Conservation (phyloP, 30 jellyfish, hydroid and myxozoan genomes). For the Turritopsis dohrnii region DNA sequence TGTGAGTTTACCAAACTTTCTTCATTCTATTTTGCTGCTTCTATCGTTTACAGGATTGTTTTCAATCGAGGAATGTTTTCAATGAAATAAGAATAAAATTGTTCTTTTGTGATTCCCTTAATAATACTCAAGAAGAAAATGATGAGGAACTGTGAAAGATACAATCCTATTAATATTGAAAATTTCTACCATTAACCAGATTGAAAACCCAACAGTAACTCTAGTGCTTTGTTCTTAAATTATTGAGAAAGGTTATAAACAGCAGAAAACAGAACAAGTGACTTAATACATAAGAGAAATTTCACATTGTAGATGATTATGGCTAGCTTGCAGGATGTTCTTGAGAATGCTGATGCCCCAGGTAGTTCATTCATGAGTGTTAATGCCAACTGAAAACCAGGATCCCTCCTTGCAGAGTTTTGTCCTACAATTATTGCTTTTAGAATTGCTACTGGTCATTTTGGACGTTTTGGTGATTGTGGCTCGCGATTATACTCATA, state of each 20-base stretch:
- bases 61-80: not conserved
- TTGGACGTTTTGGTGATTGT: conserved; percentile 65
- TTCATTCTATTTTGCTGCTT: not conserved
- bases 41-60: too few species aligned
- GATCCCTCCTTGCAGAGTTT: not conserved
- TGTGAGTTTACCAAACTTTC: conserved; percentile 38
- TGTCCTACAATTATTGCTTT: not conserved
- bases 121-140: too few species aligned
- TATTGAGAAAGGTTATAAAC: too few species aligned
- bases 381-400: too few species aligned
- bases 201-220: too few species aligned
- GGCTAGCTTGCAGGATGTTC: conserved; percentile 88
- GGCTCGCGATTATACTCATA: conserved; percentile 83
- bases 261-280: too few species aligned
- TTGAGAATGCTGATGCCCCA: conserved; percentile 95
- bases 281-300: not conserved
- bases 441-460: conserved; percentile 67
- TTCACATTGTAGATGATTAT: conserved; percentile 54
- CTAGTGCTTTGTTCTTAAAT: too few species aligned
- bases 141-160: too few species aligned
- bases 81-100: too few species aligned
- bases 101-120: too few species aligned
- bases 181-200: too few species aligned
- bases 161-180: too few species aligned
- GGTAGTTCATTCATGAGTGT: conserved; percentile 35